Percentiles rank a stretch among this genome's conserved stretches.
Conservation (phyloP, 1,140 invertebrate genomes). For the Bombus fervidus region DNA sequence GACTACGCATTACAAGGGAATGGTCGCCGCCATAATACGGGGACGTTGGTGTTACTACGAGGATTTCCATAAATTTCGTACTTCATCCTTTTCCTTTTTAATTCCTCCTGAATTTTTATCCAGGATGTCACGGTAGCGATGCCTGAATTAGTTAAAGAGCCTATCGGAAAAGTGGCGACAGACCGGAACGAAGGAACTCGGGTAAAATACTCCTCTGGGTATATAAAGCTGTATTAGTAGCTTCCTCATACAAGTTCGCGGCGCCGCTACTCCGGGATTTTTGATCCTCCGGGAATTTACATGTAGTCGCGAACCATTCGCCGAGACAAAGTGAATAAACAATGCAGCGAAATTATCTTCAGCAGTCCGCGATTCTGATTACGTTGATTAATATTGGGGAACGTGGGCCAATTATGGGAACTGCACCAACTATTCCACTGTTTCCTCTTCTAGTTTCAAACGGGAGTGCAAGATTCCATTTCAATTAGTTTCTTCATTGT, state of each 20-base stretch:
- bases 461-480: background rate
- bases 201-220: slow-evolving; percentile 66
- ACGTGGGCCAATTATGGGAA: background rate
- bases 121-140: slow-evolving; percentile 1
- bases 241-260: slow-evolving; percentile 46
- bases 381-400: slow-evolving; percentile 19
- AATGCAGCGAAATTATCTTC: slow-evolving; percentile 58
- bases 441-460: background rate
- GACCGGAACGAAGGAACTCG: slow-evolving; percentile 70
- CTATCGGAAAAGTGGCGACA: slow-evolving; percentile 71
- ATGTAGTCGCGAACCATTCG: slow-evolving; percentile 62
- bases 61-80: slow-evolving; percentile 6
- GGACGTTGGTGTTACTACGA: background rate
- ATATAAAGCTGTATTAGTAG: slow-evolving; percentile 67
- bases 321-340: slow-evolving; percentile 64
- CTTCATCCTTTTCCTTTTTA: slow-evolving; percentile 54
- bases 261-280: slow-evolving; percentile 31
- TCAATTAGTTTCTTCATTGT: background rate
- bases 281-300: slow-evolving; percentile 58
- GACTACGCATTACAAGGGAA: background rate
- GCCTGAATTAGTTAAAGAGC: slow-evolving; percentile 73
- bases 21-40: background rate
- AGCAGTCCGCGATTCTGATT: slow-evolving; percentile 49
- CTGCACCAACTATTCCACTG: background rate
- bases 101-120: slow-evolving; percentile 63